Base-by-base conservation (phyloP, 2,113 vertebrate genomes). In the Taxidea taxus region DNA sequence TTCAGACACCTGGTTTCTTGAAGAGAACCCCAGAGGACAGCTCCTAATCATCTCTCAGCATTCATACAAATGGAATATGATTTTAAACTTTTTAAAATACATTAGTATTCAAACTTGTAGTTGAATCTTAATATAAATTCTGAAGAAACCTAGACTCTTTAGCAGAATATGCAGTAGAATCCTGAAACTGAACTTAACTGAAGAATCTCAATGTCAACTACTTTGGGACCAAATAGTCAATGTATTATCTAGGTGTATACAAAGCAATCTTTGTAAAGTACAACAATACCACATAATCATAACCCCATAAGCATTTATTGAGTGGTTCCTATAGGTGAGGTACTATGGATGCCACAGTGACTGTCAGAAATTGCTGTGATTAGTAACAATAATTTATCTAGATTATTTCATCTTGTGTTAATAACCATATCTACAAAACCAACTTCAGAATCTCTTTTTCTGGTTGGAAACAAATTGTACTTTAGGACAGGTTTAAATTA, bases 1-100 rank as follows among this genome's bases (percentile, higher is more conserved):
- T 94, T 66, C 58, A 97, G 96, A 85, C 83, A 95, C 75, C 87
- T 92, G 80, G 39, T 93, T 97, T 95, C 74, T 92, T 96, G 68
- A 96, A 96, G n/a, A 78, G 31, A 95, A 74, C 51, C 58, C 62
- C 80, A 29, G 62, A 95, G 49, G 27, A 95, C 37, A 85, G 27
- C 25, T 78, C 42, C 86, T 93, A 93, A 95, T 87, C 31, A 31
- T 82, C 56, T 94, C 84, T 97, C 47, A 84, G 47, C 84, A 87
- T 80, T 97, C 49, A 77, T 74, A 87, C 88, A 96, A 96, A 66
- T 86, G 44, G 74, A 70, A 87, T 72, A 75, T 83, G 87, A 75
- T 96, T 94, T 97, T 64, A 95, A 95, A 92, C 66, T 86, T 91
- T 89, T 27, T 34, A 83, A 87, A 91, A 84, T 92, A 62, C 23